These are phyloP conservation scores for Lepidurus arcticus DNA, from an alignment of 1,140 invertebrate species.

Conservation along the genomic window DNA sequence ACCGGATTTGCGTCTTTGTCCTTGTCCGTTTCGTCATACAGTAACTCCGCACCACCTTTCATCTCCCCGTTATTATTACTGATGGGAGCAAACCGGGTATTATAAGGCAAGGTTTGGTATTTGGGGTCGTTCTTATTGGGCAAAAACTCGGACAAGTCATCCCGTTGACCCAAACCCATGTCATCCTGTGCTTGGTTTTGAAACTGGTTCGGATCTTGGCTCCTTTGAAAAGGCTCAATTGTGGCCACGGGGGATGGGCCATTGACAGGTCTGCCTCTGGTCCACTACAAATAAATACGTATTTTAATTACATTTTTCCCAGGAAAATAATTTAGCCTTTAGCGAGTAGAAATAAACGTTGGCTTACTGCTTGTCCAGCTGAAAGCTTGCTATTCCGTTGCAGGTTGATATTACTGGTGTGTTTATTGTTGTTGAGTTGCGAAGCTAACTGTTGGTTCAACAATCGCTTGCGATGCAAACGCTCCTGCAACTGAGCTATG, in stretches of 20 bases:
- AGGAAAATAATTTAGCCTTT: too few relatives aligned
- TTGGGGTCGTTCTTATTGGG: constrained; percentile 84
- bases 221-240: constrained; percentile 76
- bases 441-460: constrained; percentile 77
- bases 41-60: constrained; percentile 25
- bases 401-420: constrained; percentile 9
- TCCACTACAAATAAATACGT: neutral
- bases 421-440: constrained; percentile 51
- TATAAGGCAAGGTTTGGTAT: constrained; percentile 87
- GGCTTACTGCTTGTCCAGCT: neutral
- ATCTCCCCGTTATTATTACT: constrained; percentile 30
- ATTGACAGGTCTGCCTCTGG: neutral
- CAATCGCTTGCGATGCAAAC: constrained; percentile 77
- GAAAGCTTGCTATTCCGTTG: neutral
- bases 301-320: neutral
- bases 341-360: too few relatives aligned
- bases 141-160: constrained; percentile 44
- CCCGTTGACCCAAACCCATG: constrained; percentile 30
- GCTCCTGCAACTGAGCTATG: constrained; percentile 85
- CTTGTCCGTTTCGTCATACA: neutral
- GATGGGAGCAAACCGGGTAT: constrained; percentile 49
- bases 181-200: constrained; percentile 40
- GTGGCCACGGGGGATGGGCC: constrained; percentile 52
- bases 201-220: constrained; percentile 39
- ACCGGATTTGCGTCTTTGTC: neutral